Conservation (phyloP, 2,113 vertebrate genomes). For the Seriola dumerili region DNA sequence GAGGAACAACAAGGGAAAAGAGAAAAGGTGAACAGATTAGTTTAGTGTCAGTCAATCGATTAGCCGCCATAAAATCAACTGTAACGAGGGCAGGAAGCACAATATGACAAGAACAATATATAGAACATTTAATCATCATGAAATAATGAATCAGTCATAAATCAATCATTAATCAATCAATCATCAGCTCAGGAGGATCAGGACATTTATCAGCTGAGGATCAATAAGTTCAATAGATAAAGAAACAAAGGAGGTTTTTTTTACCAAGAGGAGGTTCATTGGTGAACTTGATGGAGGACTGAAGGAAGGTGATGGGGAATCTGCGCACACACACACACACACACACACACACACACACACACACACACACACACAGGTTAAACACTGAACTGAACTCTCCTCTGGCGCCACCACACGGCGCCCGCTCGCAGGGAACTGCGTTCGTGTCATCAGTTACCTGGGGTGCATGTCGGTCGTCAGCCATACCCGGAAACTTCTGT, state of each 20-base stretch:
- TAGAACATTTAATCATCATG: no score
- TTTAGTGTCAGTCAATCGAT: neutral
- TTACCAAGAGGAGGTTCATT: conserved; percentile 90
- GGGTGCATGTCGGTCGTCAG: conserved; percentile 88
- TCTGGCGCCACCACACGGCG: neutral
- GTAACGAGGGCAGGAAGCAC: no score
- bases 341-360: conserved; percentile 39
- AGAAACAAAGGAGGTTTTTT: neutral
- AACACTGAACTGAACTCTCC: neutral
- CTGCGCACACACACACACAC: conserved; percentile 26
- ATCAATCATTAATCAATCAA: no score
- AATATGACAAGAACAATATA: no score
- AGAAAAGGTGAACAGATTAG: neutral
- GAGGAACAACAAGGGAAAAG: neutral
- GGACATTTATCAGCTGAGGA: no score
- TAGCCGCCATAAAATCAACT: no score
- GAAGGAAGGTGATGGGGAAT: conserved; percentile 90
- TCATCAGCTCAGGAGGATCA: neutral
- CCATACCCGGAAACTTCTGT: conserved; percentile 86
- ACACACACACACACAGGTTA: no score
- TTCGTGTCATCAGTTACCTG: conserved; percentile 46
- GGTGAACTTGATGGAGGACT: conserved; percentile 91
- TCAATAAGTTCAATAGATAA: no score
- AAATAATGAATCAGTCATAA: no score
- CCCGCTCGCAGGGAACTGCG: no score